phyloP scores from a whole-genome alignment of 2,797 vertebrate species.

The Harpagifer antarcticus region DNA sequence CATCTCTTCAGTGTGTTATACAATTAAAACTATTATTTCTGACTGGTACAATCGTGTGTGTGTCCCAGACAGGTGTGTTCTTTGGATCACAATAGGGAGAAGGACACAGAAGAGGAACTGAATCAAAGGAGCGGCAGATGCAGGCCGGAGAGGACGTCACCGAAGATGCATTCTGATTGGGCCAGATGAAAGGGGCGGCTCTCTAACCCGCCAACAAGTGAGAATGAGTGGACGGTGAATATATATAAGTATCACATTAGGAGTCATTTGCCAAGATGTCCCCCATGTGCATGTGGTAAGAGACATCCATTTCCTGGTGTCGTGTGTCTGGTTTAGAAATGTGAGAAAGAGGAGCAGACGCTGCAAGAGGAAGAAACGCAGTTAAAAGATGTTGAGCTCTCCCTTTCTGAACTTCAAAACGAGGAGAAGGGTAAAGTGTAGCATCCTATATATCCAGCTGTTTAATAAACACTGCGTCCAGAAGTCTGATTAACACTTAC shows the following conservation, averaged over 20 bases:
- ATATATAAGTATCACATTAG: neutral
- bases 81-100: constrained; percentile 42
- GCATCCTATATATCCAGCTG: neutral
- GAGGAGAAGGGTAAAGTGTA: constrained; percentile 71
- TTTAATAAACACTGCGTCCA: neutral
- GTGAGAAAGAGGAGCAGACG: constrained; percentile 71
- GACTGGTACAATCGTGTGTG: neutral
- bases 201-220: constrained; percentile 60
- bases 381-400: constrained; percentile 67
- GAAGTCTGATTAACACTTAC: constrained; percentile 8
- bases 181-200: constrained; percentile 49
- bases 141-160: constrained; percentile 38
- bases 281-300: neutral
- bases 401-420: constrained; percentile 68
- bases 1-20: neutral
- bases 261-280: neutral
- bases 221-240: neutral
- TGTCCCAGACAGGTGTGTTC: constrained; percentile 41
- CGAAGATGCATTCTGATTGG: constrained; percentile 54
- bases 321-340: constrained; percentile 70
- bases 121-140: constrained; percentile 21
- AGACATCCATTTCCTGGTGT: neutral
- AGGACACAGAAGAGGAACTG: constrained; percentile 58
- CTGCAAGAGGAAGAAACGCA: constrained; percentile 68
- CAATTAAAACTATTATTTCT: neutral